Evolutionary conservation across 1,140 invertebrate genomes (phyloP).

Genomic region (Chlorops oryzae): DNA sequence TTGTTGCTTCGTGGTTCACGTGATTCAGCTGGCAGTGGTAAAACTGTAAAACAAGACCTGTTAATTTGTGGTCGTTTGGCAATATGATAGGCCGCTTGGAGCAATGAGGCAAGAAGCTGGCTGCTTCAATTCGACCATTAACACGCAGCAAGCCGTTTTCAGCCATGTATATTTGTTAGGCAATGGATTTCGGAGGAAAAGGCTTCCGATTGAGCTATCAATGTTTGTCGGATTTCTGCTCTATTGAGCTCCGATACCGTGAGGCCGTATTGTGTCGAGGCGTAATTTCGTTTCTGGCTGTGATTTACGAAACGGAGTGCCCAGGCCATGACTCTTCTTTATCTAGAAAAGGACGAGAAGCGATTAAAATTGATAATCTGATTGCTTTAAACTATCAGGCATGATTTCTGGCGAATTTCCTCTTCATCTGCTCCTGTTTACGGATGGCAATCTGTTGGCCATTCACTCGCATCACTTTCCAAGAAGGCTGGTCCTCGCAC

Average conservation of each 20-base stretch:
- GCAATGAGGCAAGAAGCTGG: background rate
- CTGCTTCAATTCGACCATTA: slow-evolving; percentile 4
- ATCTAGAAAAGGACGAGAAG: no score
- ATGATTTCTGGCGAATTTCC: no score
- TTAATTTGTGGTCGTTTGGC: background rate
- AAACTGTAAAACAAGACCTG: no score
- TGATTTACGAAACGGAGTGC: slow-evolving; percentile 1
- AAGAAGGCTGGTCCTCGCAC: no score
- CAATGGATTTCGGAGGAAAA: background rate
- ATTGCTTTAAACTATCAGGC: no score
- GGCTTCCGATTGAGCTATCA: background rate
- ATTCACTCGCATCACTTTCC: no score
- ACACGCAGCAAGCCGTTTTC: background rate
- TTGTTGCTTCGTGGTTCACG: no score
- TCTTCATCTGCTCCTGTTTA: no score
- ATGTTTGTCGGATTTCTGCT: background rate
- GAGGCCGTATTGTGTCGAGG: background rate
- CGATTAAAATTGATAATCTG: no score
- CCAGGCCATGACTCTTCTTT: no score
- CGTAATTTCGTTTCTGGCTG: background rate
- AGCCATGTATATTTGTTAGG: background rate
- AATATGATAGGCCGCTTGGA: slow-evolving; percentile 2
- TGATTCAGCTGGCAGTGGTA: no score
- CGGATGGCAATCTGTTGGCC: no score
- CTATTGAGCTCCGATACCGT: background rate